Conservation (phyloP, 1,140 invertebrate species). For the Drosophila tani region DNA sequence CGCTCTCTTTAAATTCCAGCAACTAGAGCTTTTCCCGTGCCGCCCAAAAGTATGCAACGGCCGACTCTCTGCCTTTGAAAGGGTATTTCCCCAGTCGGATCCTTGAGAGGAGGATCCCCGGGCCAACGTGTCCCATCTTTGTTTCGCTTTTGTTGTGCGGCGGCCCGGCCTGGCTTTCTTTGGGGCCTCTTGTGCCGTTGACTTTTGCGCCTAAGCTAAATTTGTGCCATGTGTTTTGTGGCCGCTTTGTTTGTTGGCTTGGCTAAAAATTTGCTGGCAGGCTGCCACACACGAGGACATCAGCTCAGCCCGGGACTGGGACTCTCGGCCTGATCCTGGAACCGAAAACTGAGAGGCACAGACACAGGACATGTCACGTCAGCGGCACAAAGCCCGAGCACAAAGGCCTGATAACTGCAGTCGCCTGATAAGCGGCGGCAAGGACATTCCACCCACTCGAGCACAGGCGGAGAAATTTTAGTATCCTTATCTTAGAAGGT, state of each 20-base stretch:
- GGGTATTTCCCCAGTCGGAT: background rate
- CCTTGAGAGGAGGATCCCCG: too few species aligned
- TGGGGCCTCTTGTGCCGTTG: constrained; percentile 51
- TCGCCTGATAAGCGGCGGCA: constrained; percentile 60
- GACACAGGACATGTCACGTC: constrained; percentile 79
- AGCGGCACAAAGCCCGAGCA: constrained; percentile 67
- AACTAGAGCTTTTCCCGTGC: background rate
- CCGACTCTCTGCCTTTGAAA: background rate
- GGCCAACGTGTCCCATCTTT: constrained; percentile 41
- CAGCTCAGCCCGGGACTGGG: constrained; percentile 1
- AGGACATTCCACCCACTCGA: constrained; percentile 17
- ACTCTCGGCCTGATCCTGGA: background rate
- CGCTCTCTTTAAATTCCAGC: too few species aligned
- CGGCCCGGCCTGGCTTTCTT: constrained; percentile 26
- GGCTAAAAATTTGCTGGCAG: constrained; percentile 54
- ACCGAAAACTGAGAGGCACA: constrained; percentile 14
- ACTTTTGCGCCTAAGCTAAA: constrained; percentile 53
- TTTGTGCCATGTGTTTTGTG: constrained; percentile 57
- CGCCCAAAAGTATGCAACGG: background rate
- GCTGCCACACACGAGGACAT: constrained; percentile 55
- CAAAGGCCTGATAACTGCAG: constrained; percentile 77
- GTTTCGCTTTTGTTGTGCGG: constrained; percentile 32
- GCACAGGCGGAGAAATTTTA: constrained; percentile 10
- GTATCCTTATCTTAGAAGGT: background rate
- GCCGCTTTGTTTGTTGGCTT: constrained; percentile 43